Evolutionary conservation across 2,888 invertebrate genomes (phyloP).

Genomic region (Dryomyza anilis): DNA sequence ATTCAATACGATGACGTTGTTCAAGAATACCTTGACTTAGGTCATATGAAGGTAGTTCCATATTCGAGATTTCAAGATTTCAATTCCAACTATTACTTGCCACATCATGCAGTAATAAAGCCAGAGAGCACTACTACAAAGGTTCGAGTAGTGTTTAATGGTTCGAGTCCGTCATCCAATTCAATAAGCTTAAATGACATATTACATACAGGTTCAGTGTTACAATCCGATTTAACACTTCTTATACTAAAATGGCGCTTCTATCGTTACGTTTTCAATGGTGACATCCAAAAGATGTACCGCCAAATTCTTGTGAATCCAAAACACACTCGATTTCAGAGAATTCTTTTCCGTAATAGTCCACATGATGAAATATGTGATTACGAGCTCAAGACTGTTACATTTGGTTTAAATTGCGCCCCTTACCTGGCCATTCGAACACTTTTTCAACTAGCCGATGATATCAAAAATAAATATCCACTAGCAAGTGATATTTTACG

Average conservation of each 20-base stretch:
- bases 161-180: conserved; percentile 10
- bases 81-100: conserved; percentile 8
- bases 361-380: too few relatives aligned
- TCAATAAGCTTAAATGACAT: conserved; percentile 21
- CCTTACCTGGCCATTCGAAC: not conserved
- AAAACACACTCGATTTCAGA: conserved; percentile 24
- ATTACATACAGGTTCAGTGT: conserved; percentile 3
- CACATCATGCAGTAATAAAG: conserved; percentile 22
- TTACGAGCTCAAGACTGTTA: conserved; percentile 31
- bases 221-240: conserved; percentile 13
- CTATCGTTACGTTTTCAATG: not conserved
- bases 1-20: not conserved
- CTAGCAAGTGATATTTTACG: not conserved
- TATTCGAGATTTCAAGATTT: not conserved
- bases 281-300: not conserved
- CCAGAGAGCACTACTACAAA: conserved; percentile 23
- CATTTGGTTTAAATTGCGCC: too few relatives aligned
- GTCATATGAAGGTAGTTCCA: not conserved
- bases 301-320: too few relatives aligned
- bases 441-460: not conserved
- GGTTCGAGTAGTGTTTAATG: conserved; percentile 26
- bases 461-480: not conserved
- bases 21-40: not conserved
- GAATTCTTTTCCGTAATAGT: too few relatives aligned
- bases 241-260: not conserved